phyloP scores from a whole-genome alignment of 2,113 vertebrate species.

The Petrocephalus zakoni region DNA sequence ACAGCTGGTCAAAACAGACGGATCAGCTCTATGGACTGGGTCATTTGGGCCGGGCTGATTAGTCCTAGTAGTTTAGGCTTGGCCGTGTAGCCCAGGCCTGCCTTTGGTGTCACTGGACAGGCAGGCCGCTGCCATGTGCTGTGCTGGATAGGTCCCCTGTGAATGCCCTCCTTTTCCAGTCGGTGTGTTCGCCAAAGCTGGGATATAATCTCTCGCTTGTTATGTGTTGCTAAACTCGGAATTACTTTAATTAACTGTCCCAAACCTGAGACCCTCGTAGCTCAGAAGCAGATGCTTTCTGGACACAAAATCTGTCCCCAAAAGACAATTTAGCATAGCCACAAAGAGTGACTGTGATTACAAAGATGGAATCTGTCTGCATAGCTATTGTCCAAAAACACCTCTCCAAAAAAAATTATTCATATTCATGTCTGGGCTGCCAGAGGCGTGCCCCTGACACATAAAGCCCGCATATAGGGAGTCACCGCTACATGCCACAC shows the following conservation, averaged over 20 bases:
- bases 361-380: background rate
- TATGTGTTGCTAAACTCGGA: background rate
- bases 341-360: background rate
- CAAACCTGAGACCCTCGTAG: background rate
- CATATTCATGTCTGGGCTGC: background rate
- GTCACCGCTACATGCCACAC: background rate
- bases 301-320: background rate
- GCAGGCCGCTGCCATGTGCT: no score
- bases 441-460: background rate
- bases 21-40: no score
- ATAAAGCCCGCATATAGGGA: background rate
- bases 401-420: background rate
- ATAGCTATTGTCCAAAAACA: background rate
- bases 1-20: conserved; percentile 48
- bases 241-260: background rate
- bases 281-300: background rate
- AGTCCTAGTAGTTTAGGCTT: no score
- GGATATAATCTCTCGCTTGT: background rate
- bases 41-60: no score
- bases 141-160: background rate
- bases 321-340: background rate
- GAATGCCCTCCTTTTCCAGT: background rate
- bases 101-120: background rate
- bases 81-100: background rate
- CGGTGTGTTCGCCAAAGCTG: background rate